Evolutionary conservation across 2,888 invertebrate species (phyloP).

Genomic region (Phlogophora meticulosa): DNA sequence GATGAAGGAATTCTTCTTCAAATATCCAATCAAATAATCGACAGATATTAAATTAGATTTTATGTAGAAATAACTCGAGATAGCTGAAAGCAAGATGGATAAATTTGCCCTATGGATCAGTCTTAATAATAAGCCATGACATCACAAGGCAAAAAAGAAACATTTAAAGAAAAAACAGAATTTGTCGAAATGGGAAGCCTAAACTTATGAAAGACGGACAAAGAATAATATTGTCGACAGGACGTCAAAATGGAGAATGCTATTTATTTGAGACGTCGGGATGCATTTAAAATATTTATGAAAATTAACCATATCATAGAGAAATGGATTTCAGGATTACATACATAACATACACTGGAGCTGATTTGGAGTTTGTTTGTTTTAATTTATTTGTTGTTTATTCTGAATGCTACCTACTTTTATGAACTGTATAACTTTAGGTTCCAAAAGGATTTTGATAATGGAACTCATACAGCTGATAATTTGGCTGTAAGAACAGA

Average conservation of each 20-base stretch:
- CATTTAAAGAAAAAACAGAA: neutral
- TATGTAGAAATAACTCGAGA: constrained; percentile 20
- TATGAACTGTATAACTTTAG: constrained; percentile 43
- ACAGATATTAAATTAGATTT: constrained; percentile 28
- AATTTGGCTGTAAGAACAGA: constrained; percentile 31
- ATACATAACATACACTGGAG: constrained; percentile 14
- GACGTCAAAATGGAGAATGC: neutral
- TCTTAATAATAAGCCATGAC: constrained; percentile 1
- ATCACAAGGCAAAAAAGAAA: neutral
- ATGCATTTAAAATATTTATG: constrained; percentile 4
- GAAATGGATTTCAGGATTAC: constrained; percentile 15
- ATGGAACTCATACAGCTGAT: constrained; percentile 28
- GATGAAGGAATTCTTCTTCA: constrained; percentile 21
- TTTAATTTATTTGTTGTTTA: constrained; percentile 58
- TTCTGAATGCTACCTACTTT: constrained; percentile 44
- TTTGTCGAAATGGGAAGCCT: neutral
- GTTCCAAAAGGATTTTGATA: constrained; percentile 43
- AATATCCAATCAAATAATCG: constrained; percentile 25
- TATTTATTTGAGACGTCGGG: neutral
- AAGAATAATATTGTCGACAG: constrained; percentile 1
- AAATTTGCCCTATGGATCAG: constrained; percentile 16
- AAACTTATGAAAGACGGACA: constrained; percentile 6
- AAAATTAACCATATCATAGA: constrained; percentile 5
- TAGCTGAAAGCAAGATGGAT: constrained; percentile 10
- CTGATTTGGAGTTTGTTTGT: constrained; percentile 33